These are phyloP conservation scores for Mesocricetus auratus DNA, from an alignment of 2,113 vertebrate species.

Conservation along the genomic window DNA sequence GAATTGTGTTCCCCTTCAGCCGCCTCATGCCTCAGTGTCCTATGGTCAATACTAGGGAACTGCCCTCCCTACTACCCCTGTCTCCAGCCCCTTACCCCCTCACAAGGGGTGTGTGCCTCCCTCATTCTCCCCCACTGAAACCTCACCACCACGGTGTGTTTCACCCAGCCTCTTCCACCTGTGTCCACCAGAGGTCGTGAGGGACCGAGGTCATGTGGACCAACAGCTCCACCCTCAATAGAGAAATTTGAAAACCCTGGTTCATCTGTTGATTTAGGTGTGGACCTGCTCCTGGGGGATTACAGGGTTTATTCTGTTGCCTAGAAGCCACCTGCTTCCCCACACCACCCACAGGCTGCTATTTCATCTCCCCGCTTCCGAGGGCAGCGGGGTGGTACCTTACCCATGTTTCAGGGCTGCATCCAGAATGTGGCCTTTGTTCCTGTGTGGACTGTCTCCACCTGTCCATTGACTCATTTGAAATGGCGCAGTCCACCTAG, in stretches of 20 bases:
- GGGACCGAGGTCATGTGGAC: too few relatives aligned
- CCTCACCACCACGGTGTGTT: background rate
- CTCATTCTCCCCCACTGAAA: too few relatives aligned
- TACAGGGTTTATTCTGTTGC: background rate
- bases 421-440: background rate
- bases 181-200: slow-evolving; percentile 53
- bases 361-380: background rate
- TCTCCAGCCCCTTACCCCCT: background rate
- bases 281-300: background rate
- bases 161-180: background rate
- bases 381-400: background rate
- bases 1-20: background rate
- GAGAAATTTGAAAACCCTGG: background rate
- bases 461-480: background rate
- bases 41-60: background rate
- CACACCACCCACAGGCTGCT: background rate
- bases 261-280: background rate
- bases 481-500: background rate
- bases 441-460: background rate
- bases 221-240: background rate
- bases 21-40: background rate
- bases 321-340: background rate
- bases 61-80: background rate
- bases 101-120: too few relatives aligned
- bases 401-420: background rate